phyloP scores from a whole-genome alignment of 2,113 vertebrate species.

The Otolemur garnettii region DNA sequence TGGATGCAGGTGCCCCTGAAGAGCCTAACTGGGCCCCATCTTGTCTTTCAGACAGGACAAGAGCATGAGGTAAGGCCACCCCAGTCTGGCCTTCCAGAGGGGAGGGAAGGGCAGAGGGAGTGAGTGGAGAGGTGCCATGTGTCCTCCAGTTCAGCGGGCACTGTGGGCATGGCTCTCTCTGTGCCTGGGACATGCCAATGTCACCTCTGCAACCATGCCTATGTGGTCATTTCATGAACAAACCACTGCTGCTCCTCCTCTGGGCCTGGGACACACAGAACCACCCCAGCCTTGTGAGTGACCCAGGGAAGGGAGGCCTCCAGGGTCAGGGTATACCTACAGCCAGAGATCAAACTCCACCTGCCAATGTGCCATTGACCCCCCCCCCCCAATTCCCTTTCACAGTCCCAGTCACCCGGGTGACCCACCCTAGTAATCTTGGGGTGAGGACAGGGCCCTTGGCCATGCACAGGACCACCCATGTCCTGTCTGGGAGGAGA shows the following conservation, averaged over 20 bases:
- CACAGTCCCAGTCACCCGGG: no score
- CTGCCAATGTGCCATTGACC: no score
- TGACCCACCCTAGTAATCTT: neutral
- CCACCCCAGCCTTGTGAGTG: conserved; percentile 76
- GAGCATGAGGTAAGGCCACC: conserved; percentile 50
- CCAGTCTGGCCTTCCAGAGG: neutral
- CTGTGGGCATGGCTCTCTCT: neutral
- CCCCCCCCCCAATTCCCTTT: fast-evolving
- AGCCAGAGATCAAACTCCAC: neutral
- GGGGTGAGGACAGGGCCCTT: neutral
- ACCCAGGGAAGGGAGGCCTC: no score
- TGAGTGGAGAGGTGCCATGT: fast-evolving
- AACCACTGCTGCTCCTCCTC: neutral
- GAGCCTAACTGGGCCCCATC: neutral
- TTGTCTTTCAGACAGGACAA: conserved; percentile 70
- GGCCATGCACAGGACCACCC: neutral
- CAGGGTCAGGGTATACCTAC: no score
- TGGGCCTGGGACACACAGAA: neutral
- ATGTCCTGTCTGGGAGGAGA: neutral
- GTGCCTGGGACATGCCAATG: neutral
- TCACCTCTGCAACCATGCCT: neutral
- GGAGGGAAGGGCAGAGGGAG: neutral
- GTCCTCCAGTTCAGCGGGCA: neutral
- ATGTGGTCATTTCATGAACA: neutral
- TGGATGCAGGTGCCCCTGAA: neutral